These are phyloP conservation scores for Apamea sordens DNA, from an alignment of 2,888 invertebrate genomes.

Conservation along the genomic window DNA sequence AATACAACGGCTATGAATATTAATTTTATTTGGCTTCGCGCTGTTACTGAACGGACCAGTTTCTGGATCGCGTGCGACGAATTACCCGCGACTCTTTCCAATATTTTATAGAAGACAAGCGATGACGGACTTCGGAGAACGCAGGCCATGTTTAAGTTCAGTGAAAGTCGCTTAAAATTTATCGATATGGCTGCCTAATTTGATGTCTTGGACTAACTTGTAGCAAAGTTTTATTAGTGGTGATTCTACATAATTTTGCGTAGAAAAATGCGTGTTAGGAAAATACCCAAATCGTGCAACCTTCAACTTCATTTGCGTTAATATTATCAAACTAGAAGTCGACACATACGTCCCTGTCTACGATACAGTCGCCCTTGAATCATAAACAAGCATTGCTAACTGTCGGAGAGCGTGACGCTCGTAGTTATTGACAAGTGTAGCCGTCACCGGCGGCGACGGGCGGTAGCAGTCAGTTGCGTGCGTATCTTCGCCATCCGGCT, in stretches of 20 bases:
- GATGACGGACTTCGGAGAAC: slow-evolving; percentile 42
- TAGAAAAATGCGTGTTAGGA: neutral
- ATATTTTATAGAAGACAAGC: slow-evolving; percentile 62
- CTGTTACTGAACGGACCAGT: slow-evolving; percentile 76
- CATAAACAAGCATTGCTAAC: slow-evolving; percentile 14
- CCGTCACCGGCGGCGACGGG: slow-evolving; percentile 8
- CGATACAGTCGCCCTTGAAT: neutral
- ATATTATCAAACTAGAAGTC: slow-evolving; percentile 1
- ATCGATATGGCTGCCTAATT: slow-evolving; percentile 15
- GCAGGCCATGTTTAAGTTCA: slow-evolving; percentile 37
- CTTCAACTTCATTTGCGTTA: neutral
- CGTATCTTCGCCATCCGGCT: slow-evolving; percentile 65
- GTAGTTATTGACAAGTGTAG: slow-evolving; percentile 34
- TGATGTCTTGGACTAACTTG: slow-evolving; percentile 2
- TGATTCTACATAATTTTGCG: neutral
- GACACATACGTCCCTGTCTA: neutral
- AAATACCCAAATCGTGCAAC: slow-evolving; percentile 18
- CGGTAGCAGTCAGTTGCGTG: slow-evolving; percentile 44
- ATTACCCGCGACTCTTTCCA: slow-evolving; percentile 67
- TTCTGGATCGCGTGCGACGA: slow-evolving; percentile 80
- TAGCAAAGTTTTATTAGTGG: neutral
- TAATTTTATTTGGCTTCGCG: slow-evolving; percentile 88
- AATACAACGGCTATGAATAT: slow-evolving; percentile 90
- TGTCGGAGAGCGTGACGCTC: slow-evolving; percentile 1
- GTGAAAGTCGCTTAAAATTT: slow-evolving; percentile 50